phyloP scores from a whole-genome alignment of 2,888 invertebrate genomes.

The Harpalus rubripes region DNA sequence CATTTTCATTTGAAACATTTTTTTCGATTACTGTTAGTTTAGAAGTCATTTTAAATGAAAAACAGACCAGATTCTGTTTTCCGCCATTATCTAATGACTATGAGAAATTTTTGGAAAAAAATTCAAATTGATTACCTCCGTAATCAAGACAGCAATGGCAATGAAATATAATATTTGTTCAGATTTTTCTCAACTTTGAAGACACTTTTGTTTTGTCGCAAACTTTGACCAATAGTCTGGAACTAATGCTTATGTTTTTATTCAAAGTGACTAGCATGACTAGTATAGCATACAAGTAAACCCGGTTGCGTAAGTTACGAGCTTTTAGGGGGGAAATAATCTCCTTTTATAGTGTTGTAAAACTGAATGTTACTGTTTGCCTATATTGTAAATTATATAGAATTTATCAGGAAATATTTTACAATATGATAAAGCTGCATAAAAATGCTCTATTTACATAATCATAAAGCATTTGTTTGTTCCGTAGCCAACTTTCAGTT shows the following conservation, averaged over 20 bases:
- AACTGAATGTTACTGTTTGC: neutral
- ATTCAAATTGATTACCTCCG: too few species aligned
- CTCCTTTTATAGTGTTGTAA: neutral
- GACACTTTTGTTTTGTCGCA: too few species aligned
- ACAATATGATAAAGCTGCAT: constrained; percentile 4
- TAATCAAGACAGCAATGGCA: too few species aligned
- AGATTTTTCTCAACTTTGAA: too few species aligned
- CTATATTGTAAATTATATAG: constrained; percentile 17
- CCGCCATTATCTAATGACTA: too few species aligned
- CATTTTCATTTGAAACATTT: too few species aligned
- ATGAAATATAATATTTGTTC: too few species aligned
- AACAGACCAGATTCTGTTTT: too few species aligned
- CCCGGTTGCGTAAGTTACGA: neutral
- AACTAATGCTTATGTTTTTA: constrained; percentile 7
- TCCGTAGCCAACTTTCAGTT: constrained; percentile 37
- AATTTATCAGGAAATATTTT: constrained; percentile 18
- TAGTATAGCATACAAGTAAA: neutral
- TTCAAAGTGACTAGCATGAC: constrained; percentile 23
- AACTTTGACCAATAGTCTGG: neutral
- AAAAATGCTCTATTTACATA: constrained; percentile 40
- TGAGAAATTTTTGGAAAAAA: too few species aligned
- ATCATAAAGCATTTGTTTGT: constrained; percentile 51
- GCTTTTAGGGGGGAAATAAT: constrained; percentile 4
- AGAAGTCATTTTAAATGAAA: too few species aligned
- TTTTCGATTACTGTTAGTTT: too few species aligned